These are phyloP conservation scores for Bhutanitis thaidina DNA, from an alignment of 2,888 invertebrate species.

Conservation along the genomic window DNA sequence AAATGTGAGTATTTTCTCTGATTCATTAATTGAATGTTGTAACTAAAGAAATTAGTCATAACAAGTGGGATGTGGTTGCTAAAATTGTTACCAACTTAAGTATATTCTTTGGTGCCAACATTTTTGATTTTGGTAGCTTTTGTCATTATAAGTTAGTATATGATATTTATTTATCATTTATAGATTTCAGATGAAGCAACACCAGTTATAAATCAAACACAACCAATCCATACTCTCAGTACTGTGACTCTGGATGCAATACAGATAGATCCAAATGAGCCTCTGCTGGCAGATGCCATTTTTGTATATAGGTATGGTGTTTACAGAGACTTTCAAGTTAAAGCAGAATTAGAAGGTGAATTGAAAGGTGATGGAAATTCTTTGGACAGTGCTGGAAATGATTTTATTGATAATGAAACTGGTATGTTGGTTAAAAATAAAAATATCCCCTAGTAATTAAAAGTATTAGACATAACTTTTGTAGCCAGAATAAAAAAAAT, in stretches of 20 bases:
- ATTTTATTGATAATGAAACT: slow-evolving; percentile 38
- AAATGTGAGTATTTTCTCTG: slow-evolving; percentile 39
- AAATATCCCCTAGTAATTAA: no score
- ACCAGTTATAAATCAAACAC: slow-evolving; percentile 25
- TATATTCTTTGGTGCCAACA: no score
- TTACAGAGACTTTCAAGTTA: slow-evolving; percentile 31
- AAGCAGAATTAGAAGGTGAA: slow-evolving; percentile 51
- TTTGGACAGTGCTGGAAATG: slow-evolving; percentile 34
- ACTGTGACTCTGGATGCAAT: slow-evolving; percentile 28
- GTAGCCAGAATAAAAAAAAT: no score
- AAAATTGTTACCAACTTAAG: no score
- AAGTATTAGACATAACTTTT: no score
- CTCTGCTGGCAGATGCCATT: slow-evolving; percentile 26
- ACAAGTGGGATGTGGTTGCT: no score
- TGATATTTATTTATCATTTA: background rate
- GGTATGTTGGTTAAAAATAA: slow-evolving; percentile 20
- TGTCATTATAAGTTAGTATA: no score
- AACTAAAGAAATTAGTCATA: no score
- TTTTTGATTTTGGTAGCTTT: no score
- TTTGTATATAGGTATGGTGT: slow-evolving; percentile 23
- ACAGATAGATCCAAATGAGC: slow-evolving; percentile 28
- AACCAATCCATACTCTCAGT: slow-evolving; percentile 33
- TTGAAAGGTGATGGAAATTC: slow-evolving; percentile 21
- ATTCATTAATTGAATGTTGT: no score
- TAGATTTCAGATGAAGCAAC: slow-evolving; percentile 37